Conservation (phyloP, 1,140 invertebrate species). For the Stegodyphus dumicola region DNA sequence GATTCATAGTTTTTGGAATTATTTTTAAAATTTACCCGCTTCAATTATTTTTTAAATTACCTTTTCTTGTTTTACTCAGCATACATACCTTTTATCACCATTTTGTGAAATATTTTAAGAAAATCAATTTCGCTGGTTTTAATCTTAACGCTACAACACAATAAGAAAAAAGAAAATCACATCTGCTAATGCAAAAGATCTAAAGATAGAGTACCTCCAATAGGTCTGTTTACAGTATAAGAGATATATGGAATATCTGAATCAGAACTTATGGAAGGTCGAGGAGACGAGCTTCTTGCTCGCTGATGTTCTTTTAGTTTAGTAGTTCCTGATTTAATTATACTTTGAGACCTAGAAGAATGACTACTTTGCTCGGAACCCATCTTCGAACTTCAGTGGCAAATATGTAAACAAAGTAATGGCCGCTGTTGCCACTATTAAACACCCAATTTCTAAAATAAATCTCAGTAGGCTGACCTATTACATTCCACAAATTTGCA, state of each 20-base stretch:
- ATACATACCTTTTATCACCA: too few relatives aligned
- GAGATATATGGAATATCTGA: slow-evolving; percentile 94
- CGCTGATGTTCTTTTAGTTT: slow-evolving; percentile 30
- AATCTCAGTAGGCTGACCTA: too few relatives aligned
- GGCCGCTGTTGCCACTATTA: too few relatives aligned
- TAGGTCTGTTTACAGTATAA: slow-evolving; percentile 91
- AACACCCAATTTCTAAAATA: too few relatives aligned
- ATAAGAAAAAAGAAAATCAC: not conserved
- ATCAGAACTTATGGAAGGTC: slow-evolving; percentile 84
- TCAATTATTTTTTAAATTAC: too few relatives aligned
- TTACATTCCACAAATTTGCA: too few relatives aligned
- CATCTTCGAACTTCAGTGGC: slow-evolving; percentile 10
- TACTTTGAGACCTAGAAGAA: slow-evolving; percentile 9
- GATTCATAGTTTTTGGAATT: too few relatives aligned
- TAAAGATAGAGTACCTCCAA: slow-evolving; percentile 71
- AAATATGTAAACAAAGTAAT: too few relatives aligned
- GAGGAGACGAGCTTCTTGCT: slow-evolving; percentile 71
- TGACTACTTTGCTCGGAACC: slow-evolving; percentile 62
- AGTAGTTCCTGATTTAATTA: slow-evolving; percentile 8
- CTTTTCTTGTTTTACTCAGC: too few relatives aligned
- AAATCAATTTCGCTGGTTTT: too few relatives aligned
- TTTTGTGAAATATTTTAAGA: too few relatives aligned
- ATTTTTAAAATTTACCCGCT: too few relatives aligned
- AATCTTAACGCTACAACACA: not conserved
- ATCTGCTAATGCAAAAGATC: not conserved